Conservation (phyloP, 2,888 invertebrate genomes). For the Napeogenes sylphis region DNA sequence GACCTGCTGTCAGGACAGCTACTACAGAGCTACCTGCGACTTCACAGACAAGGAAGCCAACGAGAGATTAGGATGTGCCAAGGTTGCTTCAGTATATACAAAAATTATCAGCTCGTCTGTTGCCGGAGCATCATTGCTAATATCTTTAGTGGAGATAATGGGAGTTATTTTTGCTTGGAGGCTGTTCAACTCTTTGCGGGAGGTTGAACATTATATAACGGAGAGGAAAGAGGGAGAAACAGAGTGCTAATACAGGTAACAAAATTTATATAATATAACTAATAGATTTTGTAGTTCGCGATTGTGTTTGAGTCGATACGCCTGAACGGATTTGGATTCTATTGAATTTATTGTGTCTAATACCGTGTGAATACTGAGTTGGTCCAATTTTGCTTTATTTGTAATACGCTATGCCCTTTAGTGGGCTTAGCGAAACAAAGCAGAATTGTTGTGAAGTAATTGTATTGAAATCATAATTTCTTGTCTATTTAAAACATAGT, state of each 20-base stretch:
- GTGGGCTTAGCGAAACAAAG: constrained; percentile 6
- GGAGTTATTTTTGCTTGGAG: constrained; percentile 65
- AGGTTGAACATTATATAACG: constrained; percentile 70
- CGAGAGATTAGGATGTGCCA: constrained; percentile 69
- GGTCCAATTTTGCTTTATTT: constrained; percentile 7
- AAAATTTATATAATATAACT: constrained; percentile 28
- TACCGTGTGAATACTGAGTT: constrained; percentile 13
- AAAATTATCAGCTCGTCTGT: constrained; percentile 71
- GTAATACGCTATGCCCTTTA: background rate
- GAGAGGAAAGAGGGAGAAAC: constrained; percentile 72
- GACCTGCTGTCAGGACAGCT: constrained; percentile 67
- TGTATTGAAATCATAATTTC: constrained; percentile 12
- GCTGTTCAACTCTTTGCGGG: constrained; percentile 61
- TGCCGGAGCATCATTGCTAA: constrained; percentile 63
- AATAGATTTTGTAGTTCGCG: constrained; percentile 11
- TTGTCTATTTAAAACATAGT: constrained; percentile 7
- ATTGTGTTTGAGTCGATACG: constrained; percentile 23
- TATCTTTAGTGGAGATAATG: constrained; percentile 59
- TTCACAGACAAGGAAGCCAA: constrained; percentile 73
- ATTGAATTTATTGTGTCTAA: constrained; percentile 18
- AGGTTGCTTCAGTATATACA: constrained; percentile 71
- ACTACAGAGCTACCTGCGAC: constrained; percentile 65
- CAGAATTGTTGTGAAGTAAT: constrained; percentile 11
- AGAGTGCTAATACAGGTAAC: constrained; percentile 53
- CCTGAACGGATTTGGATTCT: constrained; percentile 22